Evolutionary conservation across 2,113 vertebrate genomes (phyloP).

Genomic region (Dromas ardeola): DNA sequence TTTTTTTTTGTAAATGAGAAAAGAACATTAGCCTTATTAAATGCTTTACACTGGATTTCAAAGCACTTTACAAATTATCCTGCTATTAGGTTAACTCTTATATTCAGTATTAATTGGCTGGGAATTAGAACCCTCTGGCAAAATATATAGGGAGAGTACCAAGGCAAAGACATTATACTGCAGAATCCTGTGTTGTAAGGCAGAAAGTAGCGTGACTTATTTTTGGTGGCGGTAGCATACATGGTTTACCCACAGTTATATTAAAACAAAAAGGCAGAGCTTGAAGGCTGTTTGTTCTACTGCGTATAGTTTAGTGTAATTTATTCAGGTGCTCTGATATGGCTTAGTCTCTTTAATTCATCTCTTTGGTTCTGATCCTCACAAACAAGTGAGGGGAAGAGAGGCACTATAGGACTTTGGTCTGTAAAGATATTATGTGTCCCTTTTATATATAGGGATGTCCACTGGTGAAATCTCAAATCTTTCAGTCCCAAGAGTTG

Average conservation of each 20-base stretch:
- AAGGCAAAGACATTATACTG: background rate
- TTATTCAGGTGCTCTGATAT: background rate
- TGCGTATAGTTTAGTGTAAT: background rate
- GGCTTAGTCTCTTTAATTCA: background rate
- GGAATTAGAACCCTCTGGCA: background rate
- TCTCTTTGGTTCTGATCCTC: background rate
- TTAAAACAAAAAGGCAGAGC: background rate
- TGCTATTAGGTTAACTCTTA: slow-evolving; percentile 12
- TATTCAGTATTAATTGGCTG: slow-evolving; percentile 7
- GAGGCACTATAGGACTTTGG: background rate
- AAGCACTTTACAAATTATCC: background rate
- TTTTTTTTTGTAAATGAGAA: background rate
- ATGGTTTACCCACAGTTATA: background rate
- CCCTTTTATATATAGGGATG: rapidly evolving
- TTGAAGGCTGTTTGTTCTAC: background rate
- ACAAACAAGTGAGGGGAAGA: background rate
- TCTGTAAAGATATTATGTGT: background rate
- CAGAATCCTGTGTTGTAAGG: background rate
- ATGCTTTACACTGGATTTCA: background rate
- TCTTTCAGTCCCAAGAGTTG: background rate
- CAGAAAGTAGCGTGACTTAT: background rate
- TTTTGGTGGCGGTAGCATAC: background rate
- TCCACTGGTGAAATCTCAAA: background rate
- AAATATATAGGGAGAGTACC: background rate
- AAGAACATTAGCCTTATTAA: background rate